Percentiles rank a stretch among this genome's conserved stretches.
Evolutionary conservation across 2,888 invertebrate genomes (phyloP).

Genomic region (Orchesellides sinensis): DNA sequence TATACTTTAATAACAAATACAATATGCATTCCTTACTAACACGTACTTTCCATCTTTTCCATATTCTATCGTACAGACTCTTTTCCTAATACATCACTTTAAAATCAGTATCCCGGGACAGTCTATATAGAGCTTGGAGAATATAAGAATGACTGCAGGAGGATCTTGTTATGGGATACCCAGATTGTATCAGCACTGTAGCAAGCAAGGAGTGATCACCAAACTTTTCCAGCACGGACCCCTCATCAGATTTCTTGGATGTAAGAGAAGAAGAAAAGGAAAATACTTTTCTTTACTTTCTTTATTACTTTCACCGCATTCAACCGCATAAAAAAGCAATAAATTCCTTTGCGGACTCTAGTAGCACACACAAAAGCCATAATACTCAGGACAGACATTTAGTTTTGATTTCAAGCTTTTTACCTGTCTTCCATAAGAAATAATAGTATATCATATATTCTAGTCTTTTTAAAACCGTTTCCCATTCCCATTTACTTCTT

Average conservation of each 20-base stretch:
- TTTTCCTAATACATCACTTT: constrained; percentile 47
- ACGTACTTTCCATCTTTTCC: too few species aligned
- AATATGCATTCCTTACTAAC: too few species aligned
- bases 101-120: neutral
- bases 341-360: constrained; percentile 10
- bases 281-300: constrained; percentile 16
- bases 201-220: constrained; percentile 5
- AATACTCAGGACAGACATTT: too few species aligned
- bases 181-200: constrained; percentile 45
- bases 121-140: neutral
- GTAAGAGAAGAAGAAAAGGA: constrained; percentile 20
- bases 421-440: too few species aligned
- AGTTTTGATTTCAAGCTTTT: too few species aligned
- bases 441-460: too few species aligned
- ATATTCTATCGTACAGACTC: too few species aligned
- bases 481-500: too few species aligned
- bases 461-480: too few species aligned
- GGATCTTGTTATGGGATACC: constrained; percentile 30
- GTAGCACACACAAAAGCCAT: too few species aligned
- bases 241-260: neutral
- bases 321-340: constrained; percentile 49
- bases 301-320: constrained; percentile 56
- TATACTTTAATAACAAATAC: too few species aligned
- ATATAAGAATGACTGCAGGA: constrained; percentile 36
- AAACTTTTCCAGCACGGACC: constrained; percentile 34